These are phyloP conservation scores for Chloroclysta siterata DNA, from an alignment of 2,888 invertebrate genomes.

Conservation along the genomic window DNA sequence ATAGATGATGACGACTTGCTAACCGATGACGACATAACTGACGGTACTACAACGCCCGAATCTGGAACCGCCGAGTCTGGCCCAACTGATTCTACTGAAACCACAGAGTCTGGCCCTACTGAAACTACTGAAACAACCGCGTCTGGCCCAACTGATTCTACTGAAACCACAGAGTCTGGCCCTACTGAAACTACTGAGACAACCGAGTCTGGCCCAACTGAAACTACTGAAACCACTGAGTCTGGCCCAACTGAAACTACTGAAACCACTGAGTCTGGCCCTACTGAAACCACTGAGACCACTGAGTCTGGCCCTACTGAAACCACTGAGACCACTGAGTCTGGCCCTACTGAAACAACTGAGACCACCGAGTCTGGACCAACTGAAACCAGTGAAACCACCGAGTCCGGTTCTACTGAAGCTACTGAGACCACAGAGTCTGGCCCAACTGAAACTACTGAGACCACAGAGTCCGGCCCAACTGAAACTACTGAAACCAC, in stretches of 20 bases:
- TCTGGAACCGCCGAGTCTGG: slow-evolving; percentile 32
- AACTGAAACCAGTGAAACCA: slow-evolving; percentile 16
- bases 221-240: slow-evolving; percentile 33
- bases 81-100: slow-evolving; percentile 19
- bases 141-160: slow-evolving; percentile 33
- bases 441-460: slow-evolving; percentile 10
- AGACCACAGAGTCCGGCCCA: slow-evolving; percentile 22
- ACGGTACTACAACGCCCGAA: slow-evolving; percentile 32
- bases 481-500: slow-evolving; percentile 34
- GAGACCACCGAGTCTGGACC: slow-evolving; percentile 14
- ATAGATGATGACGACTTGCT: no score
- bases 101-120: slow-evolving; percentile 24
- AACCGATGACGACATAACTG: slow-evolving; percentile 10
- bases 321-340: slow-evolving; percentile 26
- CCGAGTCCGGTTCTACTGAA: slow-evolving; percentile 19
- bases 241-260: slow-evolving; percentile 7
- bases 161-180: slow-evolving; percentile 30
- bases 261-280: slow-evolving; percentile 22
- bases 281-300: slow-evolving; percentile 20
- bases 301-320: slow-evolving; percentile 13
- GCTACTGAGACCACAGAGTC: slow-evolving; percentile 23
- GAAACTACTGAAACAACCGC: slow-evolving; percentile 30
- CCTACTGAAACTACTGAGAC: slow-evolving; percentile 34
- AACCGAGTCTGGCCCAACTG: slow-evolving; percentile 34
- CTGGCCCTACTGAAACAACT: slow-evolving; percentile 19